These are phyloP conservation scores for Leuciscus idus DNA, from an alignment of 2,113 vertebrate genomes.

Conservation along the genomic window DNA sequence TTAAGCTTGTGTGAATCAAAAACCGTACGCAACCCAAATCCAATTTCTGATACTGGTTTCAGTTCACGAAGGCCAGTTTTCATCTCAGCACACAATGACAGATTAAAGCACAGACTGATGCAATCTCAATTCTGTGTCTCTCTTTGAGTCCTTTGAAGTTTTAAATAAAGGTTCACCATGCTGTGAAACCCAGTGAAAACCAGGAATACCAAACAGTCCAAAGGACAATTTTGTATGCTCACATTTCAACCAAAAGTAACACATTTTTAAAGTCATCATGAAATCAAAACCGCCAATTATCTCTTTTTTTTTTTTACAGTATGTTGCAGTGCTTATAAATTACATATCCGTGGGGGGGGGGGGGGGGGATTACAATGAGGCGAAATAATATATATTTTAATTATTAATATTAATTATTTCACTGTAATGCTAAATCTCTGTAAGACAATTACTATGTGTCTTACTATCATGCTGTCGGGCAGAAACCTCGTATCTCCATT, in stretches of 20 bases:
- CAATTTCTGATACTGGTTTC: neutral
- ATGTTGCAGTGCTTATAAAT: too few species aligned
- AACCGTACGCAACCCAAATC: neutral
- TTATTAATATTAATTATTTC: too few species aligned
- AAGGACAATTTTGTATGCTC: neutral
- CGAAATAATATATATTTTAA: too few species aligned
- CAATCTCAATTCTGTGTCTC: neutral
- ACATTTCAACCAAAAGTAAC: neutral
- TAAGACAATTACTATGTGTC: too few species aligned
- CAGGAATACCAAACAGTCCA: neutral
- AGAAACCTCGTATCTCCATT: too few species aligned
- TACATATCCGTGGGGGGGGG: too few species aligned
- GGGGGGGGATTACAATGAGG: too few species aligned
- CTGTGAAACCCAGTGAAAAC: neutral
- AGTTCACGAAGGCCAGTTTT: neutral
- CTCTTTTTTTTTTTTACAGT: too few species aligned
- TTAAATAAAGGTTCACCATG: neutral
- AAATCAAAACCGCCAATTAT: neutral
- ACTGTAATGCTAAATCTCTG: too few species aligned
- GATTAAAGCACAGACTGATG: constrained; percentile 10
- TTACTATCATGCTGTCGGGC: too few species aligned
- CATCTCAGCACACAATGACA: neutral
- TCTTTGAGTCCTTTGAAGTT: neutral
- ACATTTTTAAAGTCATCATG: too few species aligned
- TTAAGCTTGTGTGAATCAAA: neutral